A percentile compares a stretch with the other conserved stretches of the same genome.
Conservation (phyloP, 2,888 invertebrate species). For the Dioctria linearis region DNA sequence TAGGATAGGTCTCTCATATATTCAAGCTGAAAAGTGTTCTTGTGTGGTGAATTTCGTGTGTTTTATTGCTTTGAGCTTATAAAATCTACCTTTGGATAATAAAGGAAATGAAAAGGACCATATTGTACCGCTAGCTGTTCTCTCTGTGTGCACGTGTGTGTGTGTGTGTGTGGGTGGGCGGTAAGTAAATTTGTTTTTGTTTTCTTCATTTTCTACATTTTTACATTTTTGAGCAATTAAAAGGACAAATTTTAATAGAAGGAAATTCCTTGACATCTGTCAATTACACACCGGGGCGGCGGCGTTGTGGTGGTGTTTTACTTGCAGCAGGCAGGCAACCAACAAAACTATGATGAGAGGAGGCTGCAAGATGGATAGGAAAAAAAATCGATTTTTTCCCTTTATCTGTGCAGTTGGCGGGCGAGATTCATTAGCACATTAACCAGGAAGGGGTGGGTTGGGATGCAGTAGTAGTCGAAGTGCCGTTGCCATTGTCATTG, state of each 20-base stretch:
- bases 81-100: slow-evolving; percentile 14
- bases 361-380: slow-evolving; percentile 12
- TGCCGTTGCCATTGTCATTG: too few relatives aligned
- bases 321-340: neutral
- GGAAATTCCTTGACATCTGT: slow-evolving; percentile 9
- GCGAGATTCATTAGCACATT: slow-evolving; percentile 35
- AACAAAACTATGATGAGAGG: neutral
- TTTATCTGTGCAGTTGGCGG: slow-evolving; percentile 1
- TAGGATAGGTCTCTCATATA: neutral
- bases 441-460: slow-evolving; percentile 6
- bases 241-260: neutral
- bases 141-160: neutral
- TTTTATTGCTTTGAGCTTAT: too few relatives aligned
- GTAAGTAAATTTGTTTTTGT: slow-evolving; percentile 14
- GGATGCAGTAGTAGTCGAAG: neutral
- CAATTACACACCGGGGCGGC: slow-evolving; percentile 29
- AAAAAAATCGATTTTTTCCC: slow-evolving; percentile 42
- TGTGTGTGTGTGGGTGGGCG: neutral
- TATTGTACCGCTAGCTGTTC: neutral
- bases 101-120: neutral
- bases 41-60: too few relatives aligned
- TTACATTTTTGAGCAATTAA: neutral
- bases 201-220: too few relatives aligned
- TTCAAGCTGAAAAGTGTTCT: neutral
- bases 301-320: too few relatives aligned